Evolutionary conservation across 23 tunicate species (phyloP).

Genomic region (Halocynthia roretzi): DNA sequence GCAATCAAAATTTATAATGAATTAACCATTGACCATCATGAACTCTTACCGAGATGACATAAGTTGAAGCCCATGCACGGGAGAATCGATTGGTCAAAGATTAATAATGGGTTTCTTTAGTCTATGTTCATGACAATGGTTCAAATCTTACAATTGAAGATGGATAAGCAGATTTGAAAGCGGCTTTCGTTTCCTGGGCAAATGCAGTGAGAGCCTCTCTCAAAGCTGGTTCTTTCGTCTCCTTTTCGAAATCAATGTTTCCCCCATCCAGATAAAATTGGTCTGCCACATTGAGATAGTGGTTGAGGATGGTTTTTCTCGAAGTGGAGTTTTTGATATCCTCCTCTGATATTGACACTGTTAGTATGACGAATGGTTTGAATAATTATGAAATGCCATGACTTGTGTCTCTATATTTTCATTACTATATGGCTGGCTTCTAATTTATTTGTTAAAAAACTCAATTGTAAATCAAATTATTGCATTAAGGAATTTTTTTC

Average conservation of each 20-base stretch:
- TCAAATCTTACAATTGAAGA: slow-evolving; percentile 11
- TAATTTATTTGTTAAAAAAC: neutral
- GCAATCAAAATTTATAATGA: too few relatives aligned
- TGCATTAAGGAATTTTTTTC: too few relatives aligned
- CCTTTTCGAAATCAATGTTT: slow-evolving; percentile 13
- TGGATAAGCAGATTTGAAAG: slow-evolving; percentile 4
- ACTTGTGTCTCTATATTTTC: neutral
- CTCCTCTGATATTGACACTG: slow-evolving; percentile 19
- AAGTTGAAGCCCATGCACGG: too few relatives aligned
- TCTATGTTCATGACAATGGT: neutral
- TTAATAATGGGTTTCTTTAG: too few relatives aligned
- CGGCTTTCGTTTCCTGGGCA: slow-evolving; percentile 5
- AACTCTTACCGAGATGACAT: too few relatives aligned
- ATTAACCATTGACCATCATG: too few relatives aligned
- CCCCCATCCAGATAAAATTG: slow-evolving; percentile 15
- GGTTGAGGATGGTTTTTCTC: slow-evolving; percentile 3
- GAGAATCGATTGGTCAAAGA: too few relatives aligned
- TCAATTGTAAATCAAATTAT: too few relatives aligned
- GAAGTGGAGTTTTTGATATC: slow-evolving; percentile 16
- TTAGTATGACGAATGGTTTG: neutral
- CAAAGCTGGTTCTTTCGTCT: slow-evolving; percentile 6
- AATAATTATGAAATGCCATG: too few relatives aligned
- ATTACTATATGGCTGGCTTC: neutral
- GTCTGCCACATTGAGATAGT: neutral
- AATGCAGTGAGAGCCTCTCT: slow-evolving; percentile 7